Base-by-base conservation (phyloP, 1,140 invertebrate genomes). In the Habropoda laboriosa region DNA sequence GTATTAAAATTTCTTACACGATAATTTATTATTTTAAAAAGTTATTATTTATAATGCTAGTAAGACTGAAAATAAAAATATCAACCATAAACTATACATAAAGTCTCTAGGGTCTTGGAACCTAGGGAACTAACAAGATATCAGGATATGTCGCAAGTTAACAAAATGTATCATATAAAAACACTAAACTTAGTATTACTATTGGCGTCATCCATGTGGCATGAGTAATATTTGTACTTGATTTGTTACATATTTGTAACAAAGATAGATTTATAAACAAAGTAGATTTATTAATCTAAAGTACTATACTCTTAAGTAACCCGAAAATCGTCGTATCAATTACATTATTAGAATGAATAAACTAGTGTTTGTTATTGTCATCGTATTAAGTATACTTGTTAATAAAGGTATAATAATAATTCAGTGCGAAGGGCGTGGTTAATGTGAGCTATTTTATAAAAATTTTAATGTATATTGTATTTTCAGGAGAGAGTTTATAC, bases 401-500 rank as follows among this genome's bases (percentile, higher is more conserved):
- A 61, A 55, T 47, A 27, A 79, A 84, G 82, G 82, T 84, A 83
- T 35, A 55, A 61, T 13, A 30, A 35, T 8, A 57, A 35, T 60
- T 38, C 12, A 30, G 21, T 32, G 0, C 1, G 40, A n/a, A 73
- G 63, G 67, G 77, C 60, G 79, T 85, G 60, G 60, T 60, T 82
- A 32, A 66, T 51, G 10, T 12, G 13, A 32, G 12, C 45, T 55
- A n/a, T n/a, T n/a, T n/a, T n/a, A n/a, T 7, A 27, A 0, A 32
- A 32, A 24, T 72, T 42, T 51, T 58, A 55, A 71, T 51, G 32
- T 53, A 32, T 51, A 18, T 57, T 64, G 0, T 57, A 27, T 60
- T 87, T 82, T 10, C 42, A 86, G 84, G 84, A 2, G 35, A 85
- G 0, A 75, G 79, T 3, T 92, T 97, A 82, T 97, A 96, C 94